These are phyloP conservation scores for Macrocentrus cingulum DNA, from an alignment of 1,140 invertebrate species.

Conservation along the genomic window DNA sequence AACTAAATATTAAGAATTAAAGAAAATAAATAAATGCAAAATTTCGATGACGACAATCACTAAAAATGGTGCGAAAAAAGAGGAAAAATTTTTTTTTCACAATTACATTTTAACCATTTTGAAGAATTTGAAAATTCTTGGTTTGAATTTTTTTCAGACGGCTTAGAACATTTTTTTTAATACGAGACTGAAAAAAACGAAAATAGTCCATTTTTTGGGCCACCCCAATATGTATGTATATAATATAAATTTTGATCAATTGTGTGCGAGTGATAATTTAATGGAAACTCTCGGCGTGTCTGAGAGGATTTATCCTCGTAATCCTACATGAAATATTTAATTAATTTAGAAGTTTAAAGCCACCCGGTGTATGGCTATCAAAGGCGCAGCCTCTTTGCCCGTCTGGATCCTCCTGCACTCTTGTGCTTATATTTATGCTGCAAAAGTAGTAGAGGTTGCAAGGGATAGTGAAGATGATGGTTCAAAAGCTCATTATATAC, in stretches of 20 bases:
- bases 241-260: constrained; percentile 7
- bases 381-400: neutral
- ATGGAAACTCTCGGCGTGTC: neutral
- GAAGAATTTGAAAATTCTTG: no score
- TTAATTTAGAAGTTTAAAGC: constrained; percentile 15
- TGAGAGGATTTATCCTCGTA: constrained; percentile 6
- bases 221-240: neutral
- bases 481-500: neutral
- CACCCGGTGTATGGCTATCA: constrained; percentile 5
- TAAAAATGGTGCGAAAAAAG: no score
- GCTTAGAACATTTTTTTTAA: no score
- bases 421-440: constrained; percentile 1
- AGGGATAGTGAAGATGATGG: neutral
- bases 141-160: no score
- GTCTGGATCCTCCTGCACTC: constrained; percentile 4
- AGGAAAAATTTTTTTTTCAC: no score
- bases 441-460: neutral
- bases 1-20: no score
- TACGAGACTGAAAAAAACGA: no score
- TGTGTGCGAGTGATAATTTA: neutral
- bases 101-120: no score
- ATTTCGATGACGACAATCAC: no score
- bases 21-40: no score
- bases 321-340: constrained; percentile 15
- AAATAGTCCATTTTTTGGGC: neutral